A percentile compares a stretch with the other conserved stretches of the same genome.
Evolutionary conservation across 2,888 invertebrate genomes (phyloP).

Genomic region (Drosophila paranaensis): DNA sequence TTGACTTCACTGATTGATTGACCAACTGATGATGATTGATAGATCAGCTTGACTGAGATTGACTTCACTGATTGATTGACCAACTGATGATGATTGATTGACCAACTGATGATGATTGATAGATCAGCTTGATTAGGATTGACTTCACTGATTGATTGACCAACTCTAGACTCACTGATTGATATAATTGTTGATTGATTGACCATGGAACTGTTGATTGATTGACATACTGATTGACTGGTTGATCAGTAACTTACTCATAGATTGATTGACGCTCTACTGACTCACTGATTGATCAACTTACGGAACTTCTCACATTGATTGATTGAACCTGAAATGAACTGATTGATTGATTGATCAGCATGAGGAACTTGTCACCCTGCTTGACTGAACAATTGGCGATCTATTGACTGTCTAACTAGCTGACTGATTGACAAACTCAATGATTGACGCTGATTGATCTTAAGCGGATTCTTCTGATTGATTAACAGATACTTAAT

Average conservation of each 20-base stretch:
- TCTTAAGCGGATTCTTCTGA: neutral
- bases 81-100: no score
- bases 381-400: neutral
- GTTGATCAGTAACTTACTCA: neutral
- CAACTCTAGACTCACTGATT: no score
- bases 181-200: no score
- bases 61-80: neutral
- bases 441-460: neutral
- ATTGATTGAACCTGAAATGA: neutral
- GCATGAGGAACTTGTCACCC: no score
- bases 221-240: no score
- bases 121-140: neutral
- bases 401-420: neutral
- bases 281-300: neutral
- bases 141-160: neutral
- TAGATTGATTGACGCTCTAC: no score
- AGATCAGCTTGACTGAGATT: neutral
- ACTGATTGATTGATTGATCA: neutral
- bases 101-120: neutral
- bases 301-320: no score
- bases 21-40: neutral
- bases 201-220: neutral
- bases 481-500: neutral
- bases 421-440: neutral
- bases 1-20: neutral